Base-by-base conservation (phyloP, 2,797 vertebrate genomes). In the Buphagus erythrorhynchus region DNA sequence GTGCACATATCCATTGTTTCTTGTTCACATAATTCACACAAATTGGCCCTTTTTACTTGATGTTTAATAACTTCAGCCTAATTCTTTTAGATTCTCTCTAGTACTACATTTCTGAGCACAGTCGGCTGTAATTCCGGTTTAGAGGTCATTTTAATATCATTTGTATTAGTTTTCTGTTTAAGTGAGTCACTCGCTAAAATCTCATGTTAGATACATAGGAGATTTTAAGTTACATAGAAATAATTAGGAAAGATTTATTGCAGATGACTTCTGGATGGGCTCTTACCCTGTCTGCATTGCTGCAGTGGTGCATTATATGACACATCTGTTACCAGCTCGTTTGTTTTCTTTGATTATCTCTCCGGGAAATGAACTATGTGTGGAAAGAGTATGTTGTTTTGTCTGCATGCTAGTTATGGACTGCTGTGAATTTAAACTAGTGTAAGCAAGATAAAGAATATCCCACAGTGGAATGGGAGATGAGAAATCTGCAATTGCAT, bases 321-420 rank as follows among this genome's bases (percentile, higher is more conserved):
- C 86, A 89, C 91, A 92, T 94, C 93, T 96, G 92, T 79, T 94
- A 76, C 1, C 69, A 78, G 73, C 45, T 88, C 69, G 35, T 95
- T 86, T 95, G 77, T 94, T 95, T 93, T 82, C 90, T 88, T 62
- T 85, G 52, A 92, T 94, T 94, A 84, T 94, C 80, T 76, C 71
- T 92, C n/a, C 5, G 22, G 90, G 90, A 95, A 88, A 76, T 92
- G 86, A 90, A 89, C 90, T 87, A 20, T 82, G 94, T 74, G 68
- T 91, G 45, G 74, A 82, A 82, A 86, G 80, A 87, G 38, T 67
- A 65, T 40, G 45, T 88, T 95, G 95, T 96, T 97, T 97, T 96
- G 96, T 95, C 96, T 96, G 52, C 10, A 0, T 63, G 61, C 86
- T 90, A 83, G 65, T 88, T 93, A 68, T 21, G 35, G 82, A 79